Evolutionary conservation across 2,888 invertebrate genomes (phyloP).

Genomic region (Xylocampa areola): DNA sequence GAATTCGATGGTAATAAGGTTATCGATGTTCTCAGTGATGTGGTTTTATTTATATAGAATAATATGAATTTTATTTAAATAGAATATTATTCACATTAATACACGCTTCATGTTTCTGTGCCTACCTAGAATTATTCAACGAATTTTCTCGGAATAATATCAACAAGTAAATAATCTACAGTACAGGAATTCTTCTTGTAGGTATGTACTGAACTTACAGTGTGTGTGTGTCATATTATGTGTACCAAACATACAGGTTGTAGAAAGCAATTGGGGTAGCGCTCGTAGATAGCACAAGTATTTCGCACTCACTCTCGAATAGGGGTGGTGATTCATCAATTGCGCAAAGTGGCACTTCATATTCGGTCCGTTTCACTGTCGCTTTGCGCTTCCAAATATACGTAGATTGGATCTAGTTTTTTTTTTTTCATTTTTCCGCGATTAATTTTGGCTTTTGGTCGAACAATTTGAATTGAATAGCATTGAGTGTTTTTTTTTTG

Average conservation of each 20-base stretch:
- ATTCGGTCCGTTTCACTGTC: slow-evolving; percentile 79
- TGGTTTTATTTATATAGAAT: no score
- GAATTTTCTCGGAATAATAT: background rate
- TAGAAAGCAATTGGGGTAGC: slow-evolving; percentile 46
- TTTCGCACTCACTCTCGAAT: slow-evolving; percentile 52
- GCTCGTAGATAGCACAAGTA: slow-evolving; percentile 27
- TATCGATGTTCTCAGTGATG: no score
- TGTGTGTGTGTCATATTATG: slow-evolving; percentile 44
- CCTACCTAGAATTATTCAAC: no score
- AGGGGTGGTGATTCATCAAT: slow-evolving; percentile 84
- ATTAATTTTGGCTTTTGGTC: slow-evolving; percentile 39
- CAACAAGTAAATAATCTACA: no score
- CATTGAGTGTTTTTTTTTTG: slow-evolving; percentile 44
- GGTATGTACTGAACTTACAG: slow-evolving; percentile 26
- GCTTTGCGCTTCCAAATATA: slow-evolving; percentile 76
- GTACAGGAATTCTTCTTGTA: no score
- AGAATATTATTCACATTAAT: no score
- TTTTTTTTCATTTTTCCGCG: slow-evolving; percentile 64
- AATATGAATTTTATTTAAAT: no score
- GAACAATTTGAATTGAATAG: slow-evolving; percentile 42
- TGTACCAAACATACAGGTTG: slow-evolving; percentile 29
- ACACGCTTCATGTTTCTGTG: no score
- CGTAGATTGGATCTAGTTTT: slow-evolving; percentile 72
- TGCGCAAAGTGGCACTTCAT: slow-evolving; percentile 85
- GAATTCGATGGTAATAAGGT: no score